Evolutionary conservation across 2,797 vertebrate genomes (phyloP), one percentile per base, ranked within the genome.

Genomic region (Bradypodion pumilum): DNA sequence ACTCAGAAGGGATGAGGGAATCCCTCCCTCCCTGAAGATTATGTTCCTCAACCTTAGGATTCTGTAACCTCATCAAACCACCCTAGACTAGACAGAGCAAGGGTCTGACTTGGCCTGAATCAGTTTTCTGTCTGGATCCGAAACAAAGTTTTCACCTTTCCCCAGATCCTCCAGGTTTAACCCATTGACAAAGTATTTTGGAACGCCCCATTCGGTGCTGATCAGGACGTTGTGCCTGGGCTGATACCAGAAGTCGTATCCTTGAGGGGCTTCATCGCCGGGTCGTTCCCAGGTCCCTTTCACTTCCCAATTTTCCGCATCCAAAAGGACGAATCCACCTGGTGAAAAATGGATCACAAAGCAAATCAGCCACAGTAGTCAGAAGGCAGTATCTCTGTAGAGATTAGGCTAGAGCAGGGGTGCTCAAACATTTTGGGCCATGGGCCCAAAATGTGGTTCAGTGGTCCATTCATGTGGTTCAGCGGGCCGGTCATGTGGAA

Each of bases 161-260:
- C 91, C 83, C 40, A 97, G 93, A 1, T 98, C 94, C 5, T 90
- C 92, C 0, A 95, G 95, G 78, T 96, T 95, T 60, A 98, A 97
- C 9, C 98, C 97, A 0, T 91, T 40, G 2, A 27, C 82, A 10
- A 98, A 75, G 46, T 92, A 92, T 59, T 96, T 97, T 5, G 98
- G 97, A 0, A 96, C 91, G 0, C 96, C 97, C 97, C 97, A 98
- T 35, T 97, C 97, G 0, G 96, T 96, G 94, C 97, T 98, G 85
- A 98, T 95, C 97, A 98, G 97, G 91, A 98, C 97, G 0, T 98
- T 98, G 94, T 97, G 97, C 10, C 95, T 95, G 0, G 97, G 98
- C 77, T 98, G 98, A 91, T 98, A 98, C 97, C 98, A 98, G 95
- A 98, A 98, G 91, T 98, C 98, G 1, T 98, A 98, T 29, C 97